These are phyloP conservation scores for Mimas tiliae DNA, from an alignment of 2,888 invertebrate genomes.

Conservation along the genomic window DNA sequence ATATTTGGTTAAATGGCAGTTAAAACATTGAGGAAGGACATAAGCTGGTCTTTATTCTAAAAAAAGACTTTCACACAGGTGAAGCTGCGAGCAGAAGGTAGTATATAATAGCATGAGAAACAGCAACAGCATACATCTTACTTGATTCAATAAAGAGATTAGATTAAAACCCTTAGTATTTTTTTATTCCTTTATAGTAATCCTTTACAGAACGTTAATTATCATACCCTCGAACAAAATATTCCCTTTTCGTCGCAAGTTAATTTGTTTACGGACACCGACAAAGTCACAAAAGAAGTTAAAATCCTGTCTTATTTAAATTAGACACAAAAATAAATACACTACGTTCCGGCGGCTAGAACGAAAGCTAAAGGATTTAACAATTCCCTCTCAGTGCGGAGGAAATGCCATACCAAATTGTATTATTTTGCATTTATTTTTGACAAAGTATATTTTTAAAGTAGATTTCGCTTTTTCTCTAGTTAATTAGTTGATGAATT, in stretches of 20 bases:
- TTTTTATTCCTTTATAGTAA: constrained; percentile 35
- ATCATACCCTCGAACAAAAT: constrained; percentile 48
- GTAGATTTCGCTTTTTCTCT: constrained; percentile 24
- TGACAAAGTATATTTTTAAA: constrained; percentile 70
- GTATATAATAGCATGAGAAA: no score
- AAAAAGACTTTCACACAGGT: no score
- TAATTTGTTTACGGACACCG: constrained; percentile 77
- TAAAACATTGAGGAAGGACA: no score
- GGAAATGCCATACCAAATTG: constrained; percentile 77
- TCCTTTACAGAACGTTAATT: constrained; percentile 49
- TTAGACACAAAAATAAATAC: constrained; percentile 77
- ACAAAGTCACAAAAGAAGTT: constrained; percentile 75
- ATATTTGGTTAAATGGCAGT: no score
- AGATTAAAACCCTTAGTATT: constrained; percentile 32
- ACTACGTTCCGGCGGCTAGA: constrained; percentile 20
- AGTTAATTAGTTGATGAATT: constrained; percentile 13
- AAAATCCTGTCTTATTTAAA: constrained; percentile 79
- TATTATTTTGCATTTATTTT: constrained; percentile 84
- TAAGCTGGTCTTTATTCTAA: no score
- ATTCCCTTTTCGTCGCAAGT: constrained; percentile 58
- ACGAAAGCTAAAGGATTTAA: constrained; percentile 47
- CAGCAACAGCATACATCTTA: not conserved
- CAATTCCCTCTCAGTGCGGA: constrained; percentile 60
- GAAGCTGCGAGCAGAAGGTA: no score
- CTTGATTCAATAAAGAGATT: constrained; percentile 4